phyloP scores from a whole-genome alignment of 1,140 invertebrate species.

The Drosophila tani region DNA sequence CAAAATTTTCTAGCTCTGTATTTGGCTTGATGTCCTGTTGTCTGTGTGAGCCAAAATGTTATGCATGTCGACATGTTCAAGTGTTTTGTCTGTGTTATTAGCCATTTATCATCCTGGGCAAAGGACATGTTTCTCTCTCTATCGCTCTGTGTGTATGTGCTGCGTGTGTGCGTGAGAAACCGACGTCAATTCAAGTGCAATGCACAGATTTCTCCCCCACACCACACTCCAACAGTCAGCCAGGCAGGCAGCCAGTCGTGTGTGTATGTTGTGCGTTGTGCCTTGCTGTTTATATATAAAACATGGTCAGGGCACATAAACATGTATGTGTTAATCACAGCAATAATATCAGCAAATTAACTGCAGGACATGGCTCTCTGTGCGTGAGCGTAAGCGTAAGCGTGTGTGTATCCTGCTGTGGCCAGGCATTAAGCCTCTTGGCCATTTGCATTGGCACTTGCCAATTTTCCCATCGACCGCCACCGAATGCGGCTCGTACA shows the following conservation, averaged over 20 bases:
- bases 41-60: slow-evolving; percentile 65
- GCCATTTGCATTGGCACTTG: slow-evolving; percentile 63
- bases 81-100: slow-evolving; percentile 81
- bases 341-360: slow-evolving; percentile 82
- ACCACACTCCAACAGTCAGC: neutral
- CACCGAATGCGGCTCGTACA: slow-evolving; percentile 14
- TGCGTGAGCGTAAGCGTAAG: slow-evolving; percentile 15
- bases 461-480: slow-evolving; percentile 54
- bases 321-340: slow-evolving; percentile 82
- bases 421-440: slow-evolving; percentile 41
- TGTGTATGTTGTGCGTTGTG: slow-evolving; percentile 11
- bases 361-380: slow-evolving; percentile 54
- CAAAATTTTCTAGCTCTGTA: slow-evolving; percentile 2
- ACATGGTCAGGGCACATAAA: slow-evolving; percentile 71
- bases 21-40: slow-evolving; percentile 15
- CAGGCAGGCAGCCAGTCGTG: neutral
- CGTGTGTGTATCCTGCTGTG: slow-evolving; percentile 44
- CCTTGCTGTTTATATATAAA: slow-evolving; percentile 68
- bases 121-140: slow-evolving; percentile 29
- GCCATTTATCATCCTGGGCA: slow-evolving; percentile 78
- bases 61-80: slow-evolving; percentile 79
- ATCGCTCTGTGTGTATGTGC: slow-evolving; percentile 7
- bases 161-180: slow-evolving; percentile 28
- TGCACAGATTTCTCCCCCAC: slow-evolving; percentile 54
- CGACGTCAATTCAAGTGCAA: slow-evolving; percentile 56